Evolutionary conservation across 1,140 invertebrate species (phyloP).

Genomic region (Spodoptera litura): DNA sequence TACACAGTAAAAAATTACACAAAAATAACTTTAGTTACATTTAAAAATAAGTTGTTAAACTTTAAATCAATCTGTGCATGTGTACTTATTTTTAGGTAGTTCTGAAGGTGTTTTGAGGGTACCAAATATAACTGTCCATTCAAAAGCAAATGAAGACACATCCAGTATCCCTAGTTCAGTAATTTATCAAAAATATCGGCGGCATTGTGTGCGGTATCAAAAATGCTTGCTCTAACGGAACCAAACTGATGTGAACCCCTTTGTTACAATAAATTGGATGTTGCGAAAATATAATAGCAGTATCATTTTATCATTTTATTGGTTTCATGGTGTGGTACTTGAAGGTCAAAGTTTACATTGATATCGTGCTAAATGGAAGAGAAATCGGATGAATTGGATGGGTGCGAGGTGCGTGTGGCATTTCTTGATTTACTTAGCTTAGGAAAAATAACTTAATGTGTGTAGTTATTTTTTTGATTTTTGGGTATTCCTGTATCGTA

Average conservation of each 20-base stretch:
- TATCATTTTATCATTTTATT: conserved; percentile 33
- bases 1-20: no score
- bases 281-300: conserved; percentile 39
- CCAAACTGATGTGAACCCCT: conserved; percentile 2
- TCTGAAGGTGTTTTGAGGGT: no score
- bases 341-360: conserved; percentile 14
- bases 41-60: no score
- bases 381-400: background rate
- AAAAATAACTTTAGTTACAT: no score
- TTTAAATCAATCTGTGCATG: no score
- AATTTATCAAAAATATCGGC: conserved; percentile 31
- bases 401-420: no score
- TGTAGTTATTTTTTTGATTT: no score
- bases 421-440: no score
- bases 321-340: background rate
- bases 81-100: no score
- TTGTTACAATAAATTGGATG: conserved; percentile 46
- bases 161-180: background rate
- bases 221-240: conserved; percentile 47
- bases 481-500: no score
- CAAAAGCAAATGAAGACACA: background rate
- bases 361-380: background rate
- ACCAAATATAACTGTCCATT: background rate
- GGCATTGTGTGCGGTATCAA: conserved; percentile 37
- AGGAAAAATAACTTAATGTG: no score